A percentile compares a stretch with the other conserved stretches of the same genome.
phyloP scores from a whole-genome alignment of 2,888 invertebrate species.

The Acronicta leporina region DNA sequence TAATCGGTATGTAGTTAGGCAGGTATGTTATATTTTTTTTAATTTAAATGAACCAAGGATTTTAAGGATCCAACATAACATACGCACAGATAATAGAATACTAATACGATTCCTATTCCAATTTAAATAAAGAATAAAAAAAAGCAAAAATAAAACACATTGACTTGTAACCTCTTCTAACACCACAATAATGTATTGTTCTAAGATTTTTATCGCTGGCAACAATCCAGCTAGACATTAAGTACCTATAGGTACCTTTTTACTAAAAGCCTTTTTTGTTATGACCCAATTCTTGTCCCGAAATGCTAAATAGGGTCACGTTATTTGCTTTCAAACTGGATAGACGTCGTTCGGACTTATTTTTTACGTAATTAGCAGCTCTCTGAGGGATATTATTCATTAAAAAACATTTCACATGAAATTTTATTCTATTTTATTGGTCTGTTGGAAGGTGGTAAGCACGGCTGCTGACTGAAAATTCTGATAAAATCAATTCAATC shows the following conservation, averaged over 20 bases:
- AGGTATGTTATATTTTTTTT: too few relatives aligned
- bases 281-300: slow-evolving; percentile 39
- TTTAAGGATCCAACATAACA: too few relatives aligned
- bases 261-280: slow-evolving; percentile 32
- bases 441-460: background rate
- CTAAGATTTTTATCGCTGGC: slow-evolving; percentile 38
- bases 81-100: too few relatives aligned
- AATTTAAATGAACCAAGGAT: too few relatives aligned
- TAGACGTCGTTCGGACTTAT: slow-evolving; percentile 32
- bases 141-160: too few relatives aligned
- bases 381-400: slow-evolving; percentile 15
- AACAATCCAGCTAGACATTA: slow-evolving; percentile 33
- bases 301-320: slow-evolving; percentile 15
- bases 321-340: slow-evolving; percentile 27
- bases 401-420: background rate
- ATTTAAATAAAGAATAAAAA: too few relatives aligned
- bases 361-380: slow-evolving; percentile 35
- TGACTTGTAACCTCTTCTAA: background rate
- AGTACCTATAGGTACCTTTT: background rate
- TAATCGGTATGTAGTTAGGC: too few relatives aligned
- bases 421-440: too few relatives aligned
- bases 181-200: slow-evolving; percentile 17
- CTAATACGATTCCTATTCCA: too few relatives aligned
- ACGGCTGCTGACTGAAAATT: too few relatives aligned
- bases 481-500: too few relatives aligned